These are phyloP conservation scores for Acheta domesticus DNA, from an alignment of 2,888 invertebrate species.

Conservation along the genomic window DNA sequence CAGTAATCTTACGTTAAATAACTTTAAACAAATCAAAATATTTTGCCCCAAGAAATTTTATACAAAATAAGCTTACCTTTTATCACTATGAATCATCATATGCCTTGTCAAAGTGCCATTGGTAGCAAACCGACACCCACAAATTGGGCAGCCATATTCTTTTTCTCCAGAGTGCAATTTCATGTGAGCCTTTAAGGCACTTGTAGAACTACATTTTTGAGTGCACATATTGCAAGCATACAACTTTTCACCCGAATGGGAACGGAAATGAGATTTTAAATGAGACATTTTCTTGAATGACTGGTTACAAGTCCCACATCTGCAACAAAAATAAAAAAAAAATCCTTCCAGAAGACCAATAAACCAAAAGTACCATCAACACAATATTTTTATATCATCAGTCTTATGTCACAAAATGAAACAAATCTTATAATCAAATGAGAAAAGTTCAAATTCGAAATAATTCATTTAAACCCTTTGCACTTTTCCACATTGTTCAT, in stretches of 20 bases:
- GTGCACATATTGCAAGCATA: conserved; percentile 45
- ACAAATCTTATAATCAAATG: not conserved
- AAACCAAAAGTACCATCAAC: too few relatives aligned
- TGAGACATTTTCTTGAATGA: conserved; percentile 50
- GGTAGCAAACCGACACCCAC: conserved; percentile 48
- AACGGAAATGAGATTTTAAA: conserved; percentile 49
- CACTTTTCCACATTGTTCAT: too few relatives aligned
- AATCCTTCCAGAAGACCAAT: too few relatives aligned
- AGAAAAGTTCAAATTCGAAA: not conserved
- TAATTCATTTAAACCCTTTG: not conserved
- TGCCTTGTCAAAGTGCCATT: conserved; percentile 53
- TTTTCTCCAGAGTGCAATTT: conserved; percentile 36
- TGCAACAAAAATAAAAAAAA: conserved; percentile 28
- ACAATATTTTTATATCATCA: not conserved
- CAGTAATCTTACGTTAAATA: not conserved
- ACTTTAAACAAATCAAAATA: conserved; percentile 19
- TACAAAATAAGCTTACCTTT: conserved; percentile 42
- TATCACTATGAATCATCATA: conserved; percentile 51
- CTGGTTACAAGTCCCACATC: conserved; percentile 48
- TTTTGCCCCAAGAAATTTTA: not conserved
- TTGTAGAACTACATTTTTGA: conserved; percentile 46
- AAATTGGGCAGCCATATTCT: conserved; percentile 46
- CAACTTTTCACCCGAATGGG: conserved; percentile 49
- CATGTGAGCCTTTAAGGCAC: conserved; percentile 44
- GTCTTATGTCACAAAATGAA: not conserved